Percentiles rank a stretch among this genome's conserved stretches.
Conservation (phyloP, 2,113 vertebrate genomes). For the Meleagris gallopavo region DNA sequence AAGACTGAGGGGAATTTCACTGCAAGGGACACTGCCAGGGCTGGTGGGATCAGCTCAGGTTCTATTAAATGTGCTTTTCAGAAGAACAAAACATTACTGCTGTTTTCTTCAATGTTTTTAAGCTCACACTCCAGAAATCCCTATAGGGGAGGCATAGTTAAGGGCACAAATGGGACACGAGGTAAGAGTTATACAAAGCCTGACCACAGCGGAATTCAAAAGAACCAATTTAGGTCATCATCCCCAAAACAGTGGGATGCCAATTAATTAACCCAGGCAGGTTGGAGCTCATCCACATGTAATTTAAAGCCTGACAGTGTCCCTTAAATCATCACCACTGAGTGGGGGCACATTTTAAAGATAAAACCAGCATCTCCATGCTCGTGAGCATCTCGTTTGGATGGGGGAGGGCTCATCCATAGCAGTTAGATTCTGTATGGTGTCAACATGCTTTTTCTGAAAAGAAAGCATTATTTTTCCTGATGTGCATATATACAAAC, state of each 20-base stretch:
- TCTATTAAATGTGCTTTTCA: background rate
- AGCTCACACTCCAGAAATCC: background rate
- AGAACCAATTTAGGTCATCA: background rate
- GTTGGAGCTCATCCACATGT: background rate
- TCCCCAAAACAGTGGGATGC: background rate
- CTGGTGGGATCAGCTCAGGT: background rate
- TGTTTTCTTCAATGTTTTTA: background rate
- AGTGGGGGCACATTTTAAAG: background rate
- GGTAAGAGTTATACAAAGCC: too few relatives aligned
- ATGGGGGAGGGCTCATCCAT: background rate
- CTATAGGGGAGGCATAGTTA: rapidly evolving
- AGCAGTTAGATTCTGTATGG: background rate
- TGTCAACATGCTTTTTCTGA: constrained; percentile 7
- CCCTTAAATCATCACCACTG: background rate
- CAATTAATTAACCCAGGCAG: background rate
- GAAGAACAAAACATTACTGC: background rate
- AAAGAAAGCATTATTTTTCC: background rate
- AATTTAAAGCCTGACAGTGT: background rate
- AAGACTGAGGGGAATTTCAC: background rate
- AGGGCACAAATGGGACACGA: background rate
- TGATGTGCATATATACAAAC: background rate
- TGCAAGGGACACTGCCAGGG: constrained; percentile 27
- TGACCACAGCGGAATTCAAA: background rate
- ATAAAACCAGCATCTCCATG: background rate
- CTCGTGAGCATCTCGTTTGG: constrained; percentile 7